Percentiles rank a stretch among this genome's conserved stretches.
phyloP scores from a whole-genome alignment of 2,888 invertebrate genomes.

The Lithophane socia region DNA sequence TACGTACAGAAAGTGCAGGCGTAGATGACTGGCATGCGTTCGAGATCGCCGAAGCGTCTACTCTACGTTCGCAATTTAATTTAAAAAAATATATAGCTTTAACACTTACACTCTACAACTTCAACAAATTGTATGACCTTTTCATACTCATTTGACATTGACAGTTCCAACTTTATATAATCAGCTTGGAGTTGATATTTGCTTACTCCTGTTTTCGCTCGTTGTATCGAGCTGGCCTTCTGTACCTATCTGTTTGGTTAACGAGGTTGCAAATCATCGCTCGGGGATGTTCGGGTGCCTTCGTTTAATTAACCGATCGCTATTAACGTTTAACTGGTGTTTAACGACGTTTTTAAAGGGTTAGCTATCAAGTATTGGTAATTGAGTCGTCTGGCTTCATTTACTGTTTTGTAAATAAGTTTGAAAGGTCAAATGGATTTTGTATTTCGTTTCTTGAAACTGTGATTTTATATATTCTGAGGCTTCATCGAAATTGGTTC shows the following conservation, averaged over 20 bases:
- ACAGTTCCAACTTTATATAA: too few relatives aligned
- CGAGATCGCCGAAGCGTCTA: too few relatives aligned
- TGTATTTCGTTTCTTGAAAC: constrained; percentile 24
- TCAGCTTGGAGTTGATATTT: too few relatives aligned
- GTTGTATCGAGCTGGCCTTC: background rate
- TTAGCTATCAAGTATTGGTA: constrained; percentile 53
- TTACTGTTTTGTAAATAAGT: constrained; percentile 52
- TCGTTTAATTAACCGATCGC: constrained; percentile 60
- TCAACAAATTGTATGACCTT: too few relatives aligned
- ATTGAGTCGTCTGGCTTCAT: constrained; percentile 56
- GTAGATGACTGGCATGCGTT: background rate
- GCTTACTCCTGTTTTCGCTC: background rate
- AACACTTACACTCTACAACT: too few relatives aligned
- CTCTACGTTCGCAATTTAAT: too few relatives aligned
- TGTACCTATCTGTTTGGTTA: background rate
- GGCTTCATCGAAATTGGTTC: background rate
- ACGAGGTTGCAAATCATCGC: constrained; percentile 54
- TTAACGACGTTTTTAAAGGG: constrained; percentile 66
- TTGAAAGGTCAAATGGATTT: constrained; percentile 36
- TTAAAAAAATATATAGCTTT: too few relatives aligned
- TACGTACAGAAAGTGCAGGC: background rate
- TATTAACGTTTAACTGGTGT: constrained; percentile 56
- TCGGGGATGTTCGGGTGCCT: constrained; percentile 53
- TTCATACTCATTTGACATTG: too few relatives aligned
- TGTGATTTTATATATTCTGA: background rate